Base-by-base conservation (phyloP, 1,140 invertebrate genomes). In the Maniola jurtina region DNA sequence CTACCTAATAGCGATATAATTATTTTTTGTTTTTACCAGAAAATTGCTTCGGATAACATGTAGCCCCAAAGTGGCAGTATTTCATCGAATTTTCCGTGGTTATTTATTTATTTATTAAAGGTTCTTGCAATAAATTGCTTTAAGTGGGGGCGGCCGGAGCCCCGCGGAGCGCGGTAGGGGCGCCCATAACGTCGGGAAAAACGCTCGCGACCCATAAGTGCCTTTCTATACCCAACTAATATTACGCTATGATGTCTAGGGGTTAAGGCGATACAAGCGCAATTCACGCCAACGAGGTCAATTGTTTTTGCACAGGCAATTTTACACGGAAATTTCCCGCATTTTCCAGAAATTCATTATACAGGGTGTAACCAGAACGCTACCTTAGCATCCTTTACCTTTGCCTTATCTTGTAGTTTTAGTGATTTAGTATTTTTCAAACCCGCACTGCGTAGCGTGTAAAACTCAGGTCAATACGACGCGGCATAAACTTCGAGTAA, bases 91-190 rank as follows among this genome's bases (percentile, higher is more conserved):
- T 87, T 86, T 89, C 86, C 79, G 81, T 74, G 79, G 80, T 84
- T 89, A 86, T 89, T 89, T 86, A 88, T 87, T 84, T 86, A 85
- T 88, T 89, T 89, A 89, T 87, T 87, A 86, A 88, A 83, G 86
- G 83, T 79, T 80, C 80, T 74, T 68, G 76, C 77, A 83, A 89
- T 89, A 89, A 89, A 89, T 89, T 87, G 84, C 78, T 84, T 85
- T 87, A 89, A 88, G 86, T 89, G 86, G 84, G 84, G 84, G 84
- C 78, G 84, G 82, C 75, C 60, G 83, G 76, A 75, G 76, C 59
- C 86, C 84, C 75, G 84, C 73, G 40, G 84, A 54, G 84, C 84
- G 40, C 86, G 35, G 82, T 79, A 72, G 86, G 85, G 79, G 83
- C 68, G 73, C 79, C 80, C 75, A 86, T 88, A 88, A 88, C 83